Percentiles rank a stretch among this genome's conserved stretches.
Evolutionary conservation across 2,113 vertebrate genomes (phyloP).

Genomic region (Lycaon pictus): DNA sequence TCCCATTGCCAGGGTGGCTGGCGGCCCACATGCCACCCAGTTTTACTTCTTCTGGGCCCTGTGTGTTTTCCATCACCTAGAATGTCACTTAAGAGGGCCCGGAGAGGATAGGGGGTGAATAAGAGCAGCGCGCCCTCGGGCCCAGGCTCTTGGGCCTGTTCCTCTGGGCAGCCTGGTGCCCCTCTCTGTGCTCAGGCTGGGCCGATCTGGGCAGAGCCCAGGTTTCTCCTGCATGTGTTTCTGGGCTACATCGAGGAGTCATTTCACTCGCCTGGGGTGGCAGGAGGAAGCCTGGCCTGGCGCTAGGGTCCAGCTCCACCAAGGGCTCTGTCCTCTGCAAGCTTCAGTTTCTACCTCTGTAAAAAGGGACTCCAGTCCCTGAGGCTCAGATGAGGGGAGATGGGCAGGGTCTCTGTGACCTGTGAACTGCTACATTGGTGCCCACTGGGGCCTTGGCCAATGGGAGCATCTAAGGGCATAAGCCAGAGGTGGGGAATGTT

Average conservation of each 20-base stretch:
- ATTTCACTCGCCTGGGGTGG: background rate
- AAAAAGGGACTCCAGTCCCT: background rate
- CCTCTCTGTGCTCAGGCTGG: background rate
- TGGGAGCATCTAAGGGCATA: background rate
- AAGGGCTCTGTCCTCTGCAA: background rate
- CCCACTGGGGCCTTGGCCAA: background rate
- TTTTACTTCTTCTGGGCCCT: background rate
- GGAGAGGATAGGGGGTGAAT: background rate
- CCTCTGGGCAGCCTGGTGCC: background rate
- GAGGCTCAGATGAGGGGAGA: background rate
- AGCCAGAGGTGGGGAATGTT: background rate
- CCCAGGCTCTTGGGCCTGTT: background rate
- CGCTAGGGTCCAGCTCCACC: background rate
- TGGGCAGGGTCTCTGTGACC: background rate
- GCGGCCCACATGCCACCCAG: background rate
- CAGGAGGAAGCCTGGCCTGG: background rate
- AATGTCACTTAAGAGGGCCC: background rate
- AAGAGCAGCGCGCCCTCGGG: background rate
- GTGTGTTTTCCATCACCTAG: background rate
- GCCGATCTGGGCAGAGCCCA: background rate
- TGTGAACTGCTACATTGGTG: background rate
- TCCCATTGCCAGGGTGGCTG: background rate
- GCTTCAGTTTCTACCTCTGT: slow-evolving; percentile 12
- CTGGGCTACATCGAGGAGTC: background rate
- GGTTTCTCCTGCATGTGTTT: background rate